These are phyloP conservation scores for Eupithecia abbreviata DNA, from an alignment of 2,888 invertebrate species.

Conservation along the genomic window DNA sequence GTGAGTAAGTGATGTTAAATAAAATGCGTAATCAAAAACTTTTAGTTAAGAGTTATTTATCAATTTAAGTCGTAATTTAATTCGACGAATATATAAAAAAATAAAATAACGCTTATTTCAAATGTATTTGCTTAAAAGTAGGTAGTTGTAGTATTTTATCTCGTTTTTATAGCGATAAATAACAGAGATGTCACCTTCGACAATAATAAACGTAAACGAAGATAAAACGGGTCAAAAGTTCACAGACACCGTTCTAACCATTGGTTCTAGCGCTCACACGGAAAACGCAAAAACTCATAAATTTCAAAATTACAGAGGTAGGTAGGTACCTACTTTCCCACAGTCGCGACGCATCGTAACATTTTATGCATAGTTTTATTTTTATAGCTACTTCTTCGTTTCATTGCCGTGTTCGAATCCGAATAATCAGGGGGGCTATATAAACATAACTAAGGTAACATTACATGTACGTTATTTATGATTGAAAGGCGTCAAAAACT, in stretches of 20 bases:
- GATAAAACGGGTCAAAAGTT: constrained; percentile 31
- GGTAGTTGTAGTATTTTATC: constrained; percentile 16
- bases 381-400: constrained; percentile 41
- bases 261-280: constrained; percentile 28
- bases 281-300: constrained; percentile 33
- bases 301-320: constrained; percentile 39
- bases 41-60: not conserved
- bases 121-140: not conserved
- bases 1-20: not conserved
- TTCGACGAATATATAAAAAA: not conserved
- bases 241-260: constrained; percentile 13
- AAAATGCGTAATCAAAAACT: not conserved
- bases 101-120: not conserved
- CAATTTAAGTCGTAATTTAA: not conserved
- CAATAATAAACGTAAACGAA: constrained; percentile 20
- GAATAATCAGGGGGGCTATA: constrained; percentile 25
- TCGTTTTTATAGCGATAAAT: constrained; percentile 20
- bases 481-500: constrained; percentile 8
- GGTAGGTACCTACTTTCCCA: constrained; percentile 35
- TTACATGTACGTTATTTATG: constrained; percentile 3
- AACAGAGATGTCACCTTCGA: constrained; percentile 22
- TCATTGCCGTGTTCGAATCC: constrained; percentile 33
- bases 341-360: constrained; percentile 29
- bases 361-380: constrained; percentile 39
- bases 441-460: constrained; percentile 8